A percentile compares a stretch with the other conserved stretches of the same genome.
Conservation (phyloP, 2,888 invertebrate genomes). For the Sarcophaga subvicina region DNA sequence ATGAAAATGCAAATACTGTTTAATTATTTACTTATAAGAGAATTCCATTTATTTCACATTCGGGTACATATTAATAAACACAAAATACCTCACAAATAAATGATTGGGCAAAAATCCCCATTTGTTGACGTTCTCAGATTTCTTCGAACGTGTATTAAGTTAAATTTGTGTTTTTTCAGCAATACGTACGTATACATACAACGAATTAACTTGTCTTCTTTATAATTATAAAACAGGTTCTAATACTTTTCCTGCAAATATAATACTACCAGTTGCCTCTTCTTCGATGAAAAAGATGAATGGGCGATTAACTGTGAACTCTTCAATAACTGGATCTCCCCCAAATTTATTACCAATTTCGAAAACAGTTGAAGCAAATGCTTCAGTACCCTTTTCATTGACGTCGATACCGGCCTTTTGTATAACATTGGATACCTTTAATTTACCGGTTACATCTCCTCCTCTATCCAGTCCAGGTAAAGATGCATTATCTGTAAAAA, state of each 20-base stretch:
- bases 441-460: constrained; percentile 83
- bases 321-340: constrained; percentile 82
- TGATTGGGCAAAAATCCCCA: too few species aligned
- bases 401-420: constrained; percentile 90
- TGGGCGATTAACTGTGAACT: constrained; percentile 88
- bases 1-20: too few species aligned
- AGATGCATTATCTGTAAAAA: constrained; percentile 88
- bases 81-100: too few species aligned
- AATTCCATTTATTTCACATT: too few species aligned
- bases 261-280: constrained; percentile 87
- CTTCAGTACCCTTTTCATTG: constrained; percentile 89
- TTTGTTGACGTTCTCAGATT: too few species aligned
- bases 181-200: too few species aligned
- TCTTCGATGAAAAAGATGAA: constrained; percentile 92
- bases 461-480: constrained; percentile 87
- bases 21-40: too few species aligned
- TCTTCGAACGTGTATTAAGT: too few species aligned
- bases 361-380: constrained; percentile 86
- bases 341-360: constrained; percentile 85
- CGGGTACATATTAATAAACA: too few species aligned
- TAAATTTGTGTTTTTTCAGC: too few species aligned
- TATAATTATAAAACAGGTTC: constrained; percentile 83
- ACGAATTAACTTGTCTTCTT: background rate
- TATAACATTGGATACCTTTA: constrained; percentile 87
- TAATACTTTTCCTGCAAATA: constrained; percentile 89